Conservation (phyloP, 2,797 vertebrate genomes). For the Chloroceryle amazona region DNA sequence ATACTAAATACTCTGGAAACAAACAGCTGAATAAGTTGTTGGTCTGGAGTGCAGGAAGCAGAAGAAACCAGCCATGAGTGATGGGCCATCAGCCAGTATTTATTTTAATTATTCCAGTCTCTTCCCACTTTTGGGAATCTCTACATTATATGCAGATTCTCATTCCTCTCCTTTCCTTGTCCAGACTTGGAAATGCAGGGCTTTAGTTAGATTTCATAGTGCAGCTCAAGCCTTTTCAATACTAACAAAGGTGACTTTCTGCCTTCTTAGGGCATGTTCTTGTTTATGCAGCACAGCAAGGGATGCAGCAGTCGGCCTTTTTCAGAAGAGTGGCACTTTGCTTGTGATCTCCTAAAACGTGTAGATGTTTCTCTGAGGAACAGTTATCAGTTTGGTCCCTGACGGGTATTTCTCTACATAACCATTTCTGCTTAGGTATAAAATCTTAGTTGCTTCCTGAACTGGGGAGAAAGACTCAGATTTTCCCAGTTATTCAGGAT, state of each 20-base stretch:
- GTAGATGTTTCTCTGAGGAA: not conserved
- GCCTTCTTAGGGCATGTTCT: not conserved
- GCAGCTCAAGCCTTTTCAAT: not conserved
- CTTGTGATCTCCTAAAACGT: not conserved
- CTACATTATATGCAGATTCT: not conserved
- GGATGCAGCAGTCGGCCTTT: not conserved
- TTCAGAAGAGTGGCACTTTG: not conserved
- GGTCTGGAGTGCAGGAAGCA: not conserved
- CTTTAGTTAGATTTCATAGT: not conserved
- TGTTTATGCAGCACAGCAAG: not conserved
- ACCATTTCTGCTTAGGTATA: not conserved
- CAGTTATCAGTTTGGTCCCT: not conserved
- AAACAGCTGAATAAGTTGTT: not conserved
- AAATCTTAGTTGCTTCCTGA: not conserved
- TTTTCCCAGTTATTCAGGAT: not conserved
- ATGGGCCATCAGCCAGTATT: fast-evolving
- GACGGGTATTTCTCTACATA: not conserved
- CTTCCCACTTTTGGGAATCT: not conserved
- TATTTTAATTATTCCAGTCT: not conserved
- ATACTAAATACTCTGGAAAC: not conserved
- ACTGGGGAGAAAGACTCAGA: not conserved
- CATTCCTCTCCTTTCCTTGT: not conserved
- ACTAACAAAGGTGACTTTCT: not conserved
- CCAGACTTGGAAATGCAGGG: not conserved
- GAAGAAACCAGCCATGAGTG: not conserved